Percentiles rank a stretch among this genome's conserved stretches.
phyloP scores from a whole-genome alignment of 2,113 vertebrate genomes.

The Propithecus coquereli region DNA sequence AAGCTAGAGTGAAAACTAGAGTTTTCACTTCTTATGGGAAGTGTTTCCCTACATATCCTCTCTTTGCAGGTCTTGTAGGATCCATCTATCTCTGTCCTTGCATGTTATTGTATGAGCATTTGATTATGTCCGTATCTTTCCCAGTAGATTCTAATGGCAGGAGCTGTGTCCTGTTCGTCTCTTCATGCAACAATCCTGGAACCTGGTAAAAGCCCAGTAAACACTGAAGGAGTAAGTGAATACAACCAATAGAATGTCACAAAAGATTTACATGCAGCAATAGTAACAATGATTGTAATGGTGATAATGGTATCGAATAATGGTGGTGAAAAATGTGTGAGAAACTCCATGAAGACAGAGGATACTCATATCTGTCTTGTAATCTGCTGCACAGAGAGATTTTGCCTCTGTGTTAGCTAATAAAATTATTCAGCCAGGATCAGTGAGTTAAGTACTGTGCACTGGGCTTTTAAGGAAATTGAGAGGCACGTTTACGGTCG shows the following conservation, averaged over 20 bases:
- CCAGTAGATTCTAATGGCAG: too few relatives aligned
- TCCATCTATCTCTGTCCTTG: fast-evolving
- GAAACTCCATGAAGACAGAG: neutral
- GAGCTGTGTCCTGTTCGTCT: neutral
- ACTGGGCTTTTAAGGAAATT: fast-evolving
- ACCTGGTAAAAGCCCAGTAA: neutral
- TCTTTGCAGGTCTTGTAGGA: neutral
- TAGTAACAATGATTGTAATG: neutral
- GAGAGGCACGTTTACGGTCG: neutral
- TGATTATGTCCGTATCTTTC: too few relatives aligned
- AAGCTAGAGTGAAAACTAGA: neutral
- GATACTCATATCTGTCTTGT: neutral
- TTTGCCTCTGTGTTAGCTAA: neutral
- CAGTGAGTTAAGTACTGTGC: fast-evolving
- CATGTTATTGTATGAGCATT: fast-evolving
- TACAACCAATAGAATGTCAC: neutral
- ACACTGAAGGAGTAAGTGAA: neutral
- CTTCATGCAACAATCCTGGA: neutral
- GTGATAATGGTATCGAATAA: neutral
- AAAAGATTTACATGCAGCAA: neutral
- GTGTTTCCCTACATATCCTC: neutral
- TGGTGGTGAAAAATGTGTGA: neutral
- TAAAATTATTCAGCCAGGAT: neutral
- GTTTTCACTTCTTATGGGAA: neutral
- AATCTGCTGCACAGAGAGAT: neutral